A percentile compares a stretch with the other conserved stretches of the same genome.
Conservation (phyloP, 2,113 vertebrate genomes). For the Malurus elegans region DNA sequence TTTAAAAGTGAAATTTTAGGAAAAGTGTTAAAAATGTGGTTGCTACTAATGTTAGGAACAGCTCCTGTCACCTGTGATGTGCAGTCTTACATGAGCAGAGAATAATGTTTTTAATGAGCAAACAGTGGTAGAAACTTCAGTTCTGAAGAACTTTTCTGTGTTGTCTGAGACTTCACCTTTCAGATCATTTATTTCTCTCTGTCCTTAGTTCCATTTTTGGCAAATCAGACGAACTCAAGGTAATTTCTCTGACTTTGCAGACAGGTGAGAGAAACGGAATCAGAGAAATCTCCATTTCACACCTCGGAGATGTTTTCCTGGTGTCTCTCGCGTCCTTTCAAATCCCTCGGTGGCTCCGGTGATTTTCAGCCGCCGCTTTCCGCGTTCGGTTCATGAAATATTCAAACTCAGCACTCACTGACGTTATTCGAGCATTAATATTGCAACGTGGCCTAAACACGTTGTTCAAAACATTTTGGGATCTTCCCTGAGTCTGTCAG, state of each 20-base stretch:
- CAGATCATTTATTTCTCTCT: not conserved
- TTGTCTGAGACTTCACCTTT: not conserved
- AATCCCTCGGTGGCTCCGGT: not conserved
- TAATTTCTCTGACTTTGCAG: not conserved
- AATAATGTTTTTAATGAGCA: not conserved
- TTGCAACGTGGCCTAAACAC: constrained; percentile 80
- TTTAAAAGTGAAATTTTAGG: not conserved
- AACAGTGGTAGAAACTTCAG: not conserved
- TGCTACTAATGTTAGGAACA: not conserved
- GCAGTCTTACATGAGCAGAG: not conserved
- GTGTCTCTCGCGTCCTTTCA: not conserved
- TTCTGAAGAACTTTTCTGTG: not conserved
- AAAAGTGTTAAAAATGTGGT: not conserved
- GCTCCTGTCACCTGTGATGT: not conserved
- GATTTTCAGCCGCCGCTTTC: constrained; percentile 45
- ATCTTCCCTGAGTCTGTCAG: constrained; percentile 66
- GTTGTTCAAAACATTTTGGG: constrained; percentile 76
- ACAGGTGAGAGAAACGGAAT: not conserved
- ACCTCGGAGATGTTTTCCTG: constrained; percentile 36
- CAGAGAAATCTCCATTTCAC: not conserved
- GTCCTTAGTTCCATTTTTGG: accelerated
- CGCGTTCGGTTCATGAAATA: constrained; percentile 78
- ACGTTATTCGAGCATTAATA: constrained; percentile 86
- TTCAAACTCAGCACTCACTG: constrained; percentile 78
- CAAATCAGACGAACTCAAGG: not conserved